These are phyloP conservation scores for Brienomyrus longianalis DNA, from an alignment of 2,113 vertebrate species.

Conservation along the genomic window DNA sequence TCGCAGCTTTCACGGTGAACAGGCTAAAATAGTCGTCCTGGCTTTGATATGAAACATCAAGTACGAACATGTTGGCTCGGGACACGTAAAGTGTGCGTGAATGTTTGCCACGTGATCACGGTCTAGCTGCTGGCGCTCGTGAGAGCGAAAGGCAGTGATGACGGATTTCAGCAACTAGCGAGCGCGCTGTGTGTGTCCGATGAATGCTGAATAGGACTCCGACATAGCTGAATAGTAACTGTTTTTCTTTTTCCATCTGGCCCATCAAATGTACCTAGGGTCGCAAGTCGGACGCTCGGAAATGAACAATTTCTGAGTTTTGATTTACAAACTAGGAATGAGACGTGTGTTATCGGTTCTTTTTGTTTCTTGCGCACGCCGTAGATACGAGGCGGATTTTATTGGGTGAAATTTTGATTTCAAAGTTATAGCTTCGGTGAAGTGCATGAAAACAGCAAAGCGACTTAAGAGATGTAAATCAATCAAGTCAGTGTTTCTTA, in stretches of 20 bases:
- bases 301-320: conserved; percentile 20
- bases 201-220: background rate
- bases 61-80: background rate
- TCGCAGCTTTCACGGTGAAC: background rate
- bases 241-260: background rate
- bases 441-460: background rate
- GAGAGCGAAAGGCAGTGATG: background rate
- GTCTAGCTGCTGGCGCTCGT: conserved; percentile 10
- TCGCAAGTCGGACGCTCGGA: background rate
- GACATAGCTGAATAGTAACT: background rate
- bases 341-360: background rate
- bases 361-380: background rate
- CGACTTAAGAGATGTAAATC: background rate
- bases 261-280: background rate
- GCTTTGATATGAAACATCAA: background rate
- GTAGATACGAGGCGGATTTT: conserved; percentile 1
- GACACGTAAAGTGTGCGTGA: background rate
- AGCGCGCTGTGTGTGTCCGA: background rate
- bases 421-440: background rate
- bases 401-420: background rate
- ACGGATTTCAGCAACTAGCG: background rate
- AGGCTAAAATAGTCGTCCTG: background rate
- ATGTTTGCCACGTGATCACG: conserved; percentile 18
- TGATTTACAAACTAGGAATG: background rate
- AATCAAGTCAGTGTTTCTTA: background rate